Percentiles rank a stretch among this genome's conserved stretches.
Conservation (phyloP, 2,113 vertebrate genomes). For the Recurvirostra avosetta region DNA sequence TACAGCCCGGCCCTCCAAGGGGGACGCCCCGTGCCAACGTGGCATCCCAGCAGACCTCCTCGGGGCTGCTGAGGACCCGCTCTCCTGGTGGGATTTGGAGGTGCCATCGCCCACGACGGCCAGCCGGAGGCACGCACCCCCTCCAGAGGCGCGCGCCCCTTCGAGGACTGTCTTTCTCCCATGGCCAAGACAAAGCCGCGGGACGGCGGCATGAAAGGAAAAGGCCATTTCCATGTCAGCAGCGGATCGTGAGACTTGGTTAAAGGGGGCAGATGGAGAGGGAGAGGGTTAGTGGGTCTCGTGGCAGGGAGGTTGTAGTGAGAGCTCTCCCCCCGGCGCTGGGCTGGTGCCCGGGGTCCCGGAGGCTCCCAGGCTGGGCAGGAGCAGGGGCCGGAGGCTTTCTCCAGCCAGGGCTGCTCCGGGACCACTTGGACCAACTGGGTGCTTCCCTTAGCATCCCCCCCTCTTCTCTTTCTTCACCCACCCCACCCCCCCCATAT, state of each 20-base stretch:
- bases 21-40: constrained; percentile 15
- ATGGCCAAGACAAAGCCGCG: background rate
- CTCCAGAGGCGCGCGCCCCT: background rate
- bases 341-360: constrained; percentile 27
- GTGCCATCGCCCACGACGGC: accelerated
- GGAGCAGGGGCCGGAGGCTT: background rate
- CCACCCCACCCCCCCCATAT: too few species aligned
- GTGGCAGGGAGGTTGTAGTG: background rate
- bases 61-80: accelerated
- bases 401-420: background rate
- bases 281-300: background rate
- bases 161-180: background rate
- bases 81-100: background rate
- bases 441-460: background rate
- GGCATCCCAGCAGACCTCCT: background rate
- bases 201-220: background rate
- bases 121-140: background rate
- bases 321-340: background rate
- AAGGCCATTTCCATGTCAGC: background rate
- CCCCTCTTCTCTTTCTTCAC: background rate
- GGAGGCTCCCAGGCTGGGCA: constrained; percentile 36
- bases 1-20: background rate
- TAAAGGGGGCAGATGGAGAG: background rate
- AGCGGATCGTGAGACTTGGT: background rate
- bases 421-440: background rate